A percentile compares a stretch with the other conserved stretches of the same genome.
phyloP scores from a whole-genome alignment of 2,113 vertebrate genomes.

The Megaceryle torquata region DNA sequence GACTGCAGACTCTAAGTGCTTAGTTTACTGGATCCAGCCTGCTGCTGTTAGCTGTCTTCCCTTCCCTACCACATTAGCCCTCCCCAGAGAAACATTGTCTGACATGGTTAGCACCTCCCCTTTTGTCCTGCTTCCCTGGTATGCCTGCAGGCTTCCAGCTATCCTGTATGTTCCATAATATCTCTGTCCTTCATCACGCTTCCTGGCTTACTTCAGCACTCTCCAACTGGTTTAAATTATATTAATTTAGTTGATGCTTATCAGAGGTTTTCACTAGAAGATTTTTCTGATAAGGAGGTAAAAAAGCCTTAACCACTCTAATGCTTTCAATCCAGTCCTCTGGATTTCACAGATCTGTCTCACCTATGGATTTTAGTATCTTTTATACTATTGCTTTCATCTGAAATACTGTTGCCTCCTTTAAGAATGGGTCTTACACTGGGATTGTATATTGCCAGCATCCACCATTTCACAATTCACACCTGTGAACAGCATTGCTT shows the following conservation, averaged over 20 bases:
- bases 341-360: neutral
- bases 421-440: neutral
- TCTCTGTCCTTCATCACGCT: neutral
- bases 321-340: neutral
- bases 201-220: neutral
- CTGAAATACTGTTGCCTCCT: neutral
- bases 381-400: neutral
- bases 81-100: neutral
- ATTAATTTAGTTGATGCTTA: neutral
- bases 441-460: neutral
- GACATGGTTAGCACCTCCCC: neutral
- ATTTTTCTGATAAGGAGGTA: neutral
- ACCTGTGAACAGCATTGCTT: neutral
- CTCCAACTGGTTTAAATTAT: neutral
- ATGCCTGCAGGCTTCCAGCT: neutral
- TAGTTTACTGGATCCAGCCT: neutral
- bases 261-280: neutral
- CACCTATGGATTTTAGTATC: neutral
- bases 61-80: neutral
- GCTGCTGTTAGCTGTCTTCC: neutral
- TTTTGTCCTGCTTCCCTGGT: fast-evolving
- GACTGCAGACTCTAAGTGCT: neutral
- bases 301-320: neutral
- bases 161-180: neutral
- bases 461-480: neutral